Evolutionary conservation across 2,113 vertebrate species (phyloP).

Genomic region (Hydrolagus affinis): DNA sequence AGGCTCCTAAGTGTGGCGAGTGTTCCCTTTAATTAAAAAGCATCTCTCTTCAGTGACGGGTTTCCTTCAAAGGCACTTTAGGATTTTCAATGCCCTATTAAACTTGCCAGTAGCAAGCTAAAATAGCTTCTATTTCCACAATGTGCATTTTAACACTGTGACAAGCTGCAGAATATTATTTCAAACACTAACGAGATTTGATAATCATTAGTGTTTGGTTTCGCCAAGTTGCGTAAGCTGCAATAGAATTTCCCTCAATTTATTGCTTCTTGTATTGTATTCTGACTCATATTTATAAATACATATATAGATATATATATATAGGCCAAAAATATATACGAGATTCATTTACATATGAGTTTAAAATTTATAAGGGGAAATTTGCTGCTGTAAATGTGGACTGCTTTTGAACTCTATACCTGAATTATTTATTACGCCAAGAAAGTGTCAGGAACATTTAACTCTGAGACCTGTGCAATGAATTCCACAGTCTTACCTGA

Average conservation of each 20-base stretch:
- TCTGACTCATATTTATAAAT: not conserved
- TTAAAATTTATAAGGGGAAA: not conserved
- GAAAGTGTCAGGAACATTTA: not conserved
- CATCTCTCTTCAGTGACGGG: not conserved
- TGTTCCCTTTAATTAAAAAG: conserved; percentile 31
- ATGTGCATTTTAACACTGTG: not conserved
- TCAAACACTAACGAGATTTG: conserved; percentile 4
- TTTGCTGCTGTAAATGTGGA: not conserved
- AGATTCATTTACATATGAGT: not conserved
- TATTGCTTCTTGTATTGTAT: not conserved
- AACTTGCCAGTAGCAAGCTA: not conserved
- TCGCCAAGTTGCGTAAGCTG: not conserved
- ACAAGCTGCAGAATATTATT: conserved; percentile 11
- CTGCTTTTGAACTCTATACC: not conserved
- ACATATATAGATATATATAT: no score
- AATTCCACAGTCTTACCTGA: not conserved
- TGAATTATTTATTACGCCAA: not conserved
- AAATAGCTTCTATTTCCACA: not conserved
- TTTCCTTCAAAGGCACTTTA: conserved; percentile 18
- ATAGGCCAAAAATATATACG: not conserved
- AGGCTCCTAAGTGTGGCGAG: conserved; percentile 7
- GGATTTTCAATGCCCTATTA: not conserved
- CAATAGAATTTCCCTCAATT: not conserved
- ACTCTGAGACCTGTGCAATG: not conserved
- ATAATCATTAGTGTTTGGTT: conserved; percentile 1